phyloP scores from a whole-genome alignment of 1,140 invertebrate genomes.

The Listronotus oregonensis region DNA sequence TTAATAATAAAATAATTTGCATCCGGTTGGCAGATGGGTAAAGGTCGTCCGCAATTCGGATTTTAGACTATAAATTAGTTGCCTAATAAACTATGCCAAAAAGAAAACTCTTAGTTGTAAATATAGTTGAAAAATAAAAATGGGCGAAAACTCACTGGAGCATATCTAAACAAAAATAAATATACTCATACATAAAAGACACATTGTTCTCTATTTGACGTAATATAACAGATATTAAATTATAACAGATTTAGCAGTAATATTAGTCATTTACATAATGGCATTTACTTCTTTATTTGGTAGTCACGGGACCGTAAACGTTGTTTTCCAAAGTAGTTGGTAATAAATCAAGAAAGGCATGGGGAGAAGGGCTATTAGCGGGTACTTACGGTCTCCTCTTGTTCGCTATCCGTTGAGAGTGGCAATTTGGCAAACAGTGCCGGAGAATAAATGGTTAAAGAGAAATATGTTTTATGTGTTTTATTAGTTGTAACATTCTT shows the following conservation, averaged over 20 bases:
- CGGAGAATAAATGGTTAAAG: background rate
- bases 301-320: conserved; percentile 42
- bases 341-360: conserved; percentile 45
- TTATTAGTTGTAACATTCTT: too few species aligned
- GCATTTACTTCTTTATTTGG: conserved; percentile 38
- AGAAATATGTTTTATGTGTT: too few species aligned
- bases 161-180: too few species aligned
- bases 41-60: too few species aligned
- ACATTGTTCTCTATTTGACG: conserved; percentile 1
- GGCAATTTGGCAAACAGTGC: conserved; percentile 37
- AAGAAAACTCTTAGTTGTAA: too few species aligned
- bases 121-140: too few species aligned
- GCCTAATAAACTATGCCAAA: too few species aligned
- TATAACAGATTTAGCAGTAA: conserved; percentile 24
- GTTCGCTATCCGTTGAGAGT: conserved; percentile 39
- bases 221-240: conserved; percentile 12
- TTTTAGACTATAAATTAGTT: too few species aligned
- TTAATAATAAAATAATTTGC: too few species aligned
- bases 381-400: conserved; percentile 46
- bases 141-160: too few species aligned
- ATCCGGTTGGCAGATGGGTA: too few species aligned
- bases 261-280: conserved; percentile 37
- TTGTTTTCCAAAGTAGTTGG: conserved; percentile 43
- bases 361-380: conserved; percentile 51
- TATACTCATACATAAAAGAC: too few species aligned